These are phyloP conservation scores for Fragum fragum DNA, from an alignment of 2,888 invertebrate genomes.

Conservation along the genomic window DNA sequence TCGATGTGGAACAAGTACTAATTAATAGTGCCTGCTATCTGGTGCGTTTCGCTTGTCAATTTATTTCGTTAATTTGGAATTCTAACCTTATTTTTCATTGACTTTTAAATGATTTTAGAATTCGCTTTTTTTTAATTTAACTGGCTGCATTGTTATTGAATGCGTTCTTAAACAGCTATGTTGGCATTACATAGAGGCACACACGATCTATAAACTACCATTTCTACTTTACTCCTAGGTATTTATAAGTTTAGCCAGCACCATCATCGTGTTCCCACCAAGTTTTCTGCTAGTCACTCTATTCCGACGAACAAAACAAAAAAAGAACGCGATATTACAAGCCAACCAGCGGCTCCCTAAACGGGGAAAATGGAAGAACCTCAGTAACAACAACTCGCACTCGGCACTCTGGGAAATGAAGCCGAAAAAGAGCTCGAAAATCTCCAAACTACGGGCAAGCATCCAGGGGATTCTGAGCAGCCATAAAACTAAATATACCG, in stretches of 20 bases:
- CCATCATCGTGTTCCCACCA: slow-evolving; percentile 85
- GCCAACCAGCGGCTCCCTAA: slow-evolving; percentile 78
- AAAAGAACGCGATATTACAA: slow-evolving; percentile 82
- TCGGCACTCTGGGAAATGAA: slow-evolving; percentile 71
- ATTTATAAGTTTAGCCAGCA: slow-evolving; percentile 85
- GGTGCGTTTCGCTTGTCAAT: too few relatives aligned
- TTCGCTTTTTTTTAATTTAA: too few relatives aligned
- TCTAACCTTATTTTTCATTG: too few relatives aligned
- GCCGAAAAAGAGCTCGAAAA: slow-evolving; percentile 69
- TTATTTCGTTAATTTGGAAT: too few relatives aligned
- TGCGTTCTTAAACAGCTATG: too few relatives aligned
- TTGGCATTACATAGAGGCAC: too few relatives aligned
- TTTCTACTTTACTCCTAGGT: slow-evolving; percentile 79
- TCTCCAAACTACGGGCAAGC: slow-evolving; percentile 81
- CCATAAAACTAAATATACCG: slow-evolving; percentile 73
- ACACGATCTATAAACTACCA: too few relatives aligned
- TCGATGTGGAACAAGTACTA: too few relatives aligned
- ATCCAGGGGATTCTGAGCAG: slow-evolving; percentile 79
- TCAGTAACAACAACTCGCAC: slow-evolving; percentile 67
- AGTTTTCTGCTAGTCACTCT: slow-evolving; percentile 85
- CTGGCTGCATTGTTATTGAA: too few relatives aligned
- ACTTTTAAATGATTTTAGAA: too few relatives aligned
- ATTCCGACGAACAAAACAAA: slow-evolving; percentile 83
- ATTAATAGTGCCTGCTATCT: too few relatives aligned
- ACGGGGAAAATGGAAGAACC: slow-evolving; percentile 83